These are phyloP conservation scores for Trissonchulus latispiculum DNA, from an alignment of 2,888 invertebrate species.

Conservation along the genomic window DNA sequence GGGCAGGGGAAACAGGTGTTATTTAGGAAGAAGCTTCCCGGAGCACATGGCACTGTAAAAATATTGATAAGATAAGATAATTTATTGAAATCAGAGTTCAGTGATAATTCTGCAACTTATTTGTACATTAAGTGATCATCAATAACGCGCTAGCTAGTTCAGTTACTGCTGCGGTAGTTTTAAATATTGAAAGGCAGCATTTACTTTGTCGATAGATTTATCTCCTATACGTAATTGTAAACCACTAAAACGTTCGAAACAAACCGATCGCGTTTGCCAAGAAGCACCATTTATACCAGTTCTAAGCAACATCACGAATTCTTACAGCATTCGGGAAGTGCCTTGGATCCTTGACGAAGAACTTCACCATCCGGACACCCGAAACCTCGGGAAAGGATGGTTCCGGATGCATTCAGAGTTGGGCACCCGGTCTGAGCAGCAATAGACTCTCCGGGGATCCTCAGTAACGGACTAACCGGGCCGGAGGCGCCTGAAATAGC, in stretches of 20 bases:
- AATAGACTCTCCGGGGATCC: conserved; percentile 33
- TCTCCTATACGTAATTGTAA: no score
- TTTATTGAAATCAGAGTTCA: no score
- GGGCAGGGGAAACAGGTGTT: conserved; percentile 75
- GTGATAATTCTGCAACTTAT: no score
- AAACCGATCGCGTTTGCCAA: no score
- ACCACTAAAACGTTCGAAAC: no score
- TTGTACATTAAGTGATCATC: no score
- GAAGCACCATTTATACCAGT: no score
- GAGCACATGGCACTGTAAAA: conserved; percentile 79
- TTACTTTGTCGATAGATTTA: no score
- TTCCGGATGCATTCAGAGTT: conserved; percentile 65
- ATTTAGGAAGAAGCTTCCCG: conserved; percentile 84
- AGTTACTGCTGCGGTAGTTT: no score
- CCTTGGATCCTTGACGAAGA: conserved; percentile 62
- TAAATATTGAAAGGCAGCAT: no score
- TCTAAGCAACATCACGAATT: no score
- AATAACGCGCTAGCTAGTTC: no score
- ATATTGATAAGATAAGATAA: conserved; percentile 15
- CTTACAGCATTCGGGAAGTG: conserved; percentile 77
- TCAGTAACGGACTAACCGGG: conserved; percentile 35
- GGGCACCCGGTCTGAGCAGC: conserved; percentile 60
- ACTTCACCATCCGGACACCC: conserved; percentile 88
- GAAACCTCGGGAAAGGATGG: conserved; percentile 74
- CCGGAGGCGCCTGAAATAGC: conserved; percentile 28